Base-by-base conservation (phyloP, 92 coral and sea anemone species). In the Bergia sp. region DNA sequence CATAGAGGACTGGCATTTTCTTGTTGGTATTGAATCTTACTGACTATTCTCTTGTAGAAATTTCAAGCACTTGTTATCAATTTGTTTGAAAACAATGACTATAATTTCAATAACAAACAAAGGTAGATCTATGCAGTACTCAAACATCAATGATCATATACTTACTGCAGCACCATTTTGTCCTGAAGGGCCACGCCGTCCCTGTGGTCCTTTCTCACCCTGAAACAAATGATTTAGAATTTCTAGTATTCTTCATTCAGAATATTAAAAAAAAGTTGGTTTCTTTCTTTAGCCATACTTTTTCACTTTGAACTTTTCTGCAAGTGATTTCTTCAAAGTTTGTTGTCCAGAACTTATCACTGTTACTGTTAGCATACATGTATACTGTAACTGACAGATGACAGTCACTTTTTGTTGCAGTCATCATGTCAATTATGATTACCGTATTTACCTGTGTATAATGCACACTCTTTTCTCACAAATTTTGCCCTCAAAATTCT, bases 181-280 rank as follows among this genome's bases (percentile, higher is more conserved):
- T 61, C 69, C 69, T 61, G 12, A 1, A 18, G 6, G 5, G 69
- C 69, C 69, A 21, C 69, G 69, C 1, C 7, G 0, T 61, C 69
- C 69, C 69, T 18, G 69, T 61, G 69, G 69, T 21, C 69, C 69
- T 61, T 61, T 61, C 80, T 76, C 80, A n/a, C 80, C 80, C 80
- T 76, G 37, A 76, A 76, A 76, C 20, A 76, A 76, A 42, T 41
- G 0, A 41, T 39, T 53, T 53, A 53, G 50, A 76, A 76, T 42
- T 76, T 41, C 21, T 74, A 12, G 66, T 1, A 1, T 1, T 13
- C 21, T 57, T 57, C 20, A 57, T 61, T 61, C 29, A 61, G 12
- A 18, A 61, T 61, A 61, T 4, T 8, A 12, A 16, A 55, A 15
- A 55, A 4, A 8, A 61, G 18, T 61, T 61, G 18, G 69, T 7